A percentile compares a stretch with the other conserved stretches of the same genome.
Conservation (phyloP, 2,113 vertebrate species). For the Pedetes capensis region DNA sequence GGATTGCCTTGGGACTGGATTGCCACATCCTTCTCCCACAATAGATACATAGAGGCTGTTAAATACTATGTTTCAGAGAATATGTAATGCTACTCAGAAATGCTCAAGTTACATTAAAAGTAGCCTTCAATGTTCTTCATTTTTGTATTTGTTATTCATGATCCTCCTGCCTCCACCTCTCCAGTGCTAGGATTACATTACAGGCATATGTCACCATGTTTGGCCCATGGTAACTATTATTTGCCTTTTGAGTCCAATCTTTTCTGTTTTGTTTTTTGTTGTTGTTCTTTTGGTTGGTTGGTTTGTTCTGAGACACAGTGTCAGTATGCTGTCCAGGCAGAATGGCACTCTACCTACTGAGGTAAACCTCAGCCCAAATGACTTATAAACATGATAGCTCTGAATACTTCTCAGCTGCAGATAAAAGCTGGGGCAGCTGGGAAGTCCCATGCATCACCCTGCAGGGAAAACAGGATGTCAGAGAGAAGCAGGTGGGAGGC, state of each 20-base stretch:
- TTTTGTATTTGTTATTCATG: background rate
- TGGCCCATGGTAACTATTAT: too few relatives aligned
- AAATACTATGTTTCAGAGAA: background rate
- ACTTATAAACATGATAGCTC: constrained; percentile 6
- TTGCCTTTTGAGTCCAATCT: too few relatives aligned
- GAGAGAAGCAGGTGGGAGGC: background rate
- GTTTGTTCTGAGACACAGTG: too few relatives aligned
- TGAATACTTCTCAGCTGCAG: background rate
- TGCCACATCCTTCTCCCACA: too few relatives aligned
- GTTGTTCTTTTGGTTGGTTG: too few relatives aligned
- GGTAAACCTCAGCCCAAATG: too few relatives aligned
- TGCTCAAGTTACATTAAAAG: background rate
- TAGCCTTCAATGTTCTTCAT: background rate
- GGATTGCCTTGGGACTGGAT: too few relatives aligned
- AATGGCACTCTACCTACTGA: too few relatives aligned
- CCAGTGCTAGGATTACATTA: too few relatives aligned
- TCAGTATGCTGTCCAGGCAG: too few relatives aligned
- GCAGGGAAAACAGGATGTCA: background rate
- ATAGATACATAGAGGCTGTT: background rate
- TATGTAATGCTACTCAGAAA: constrained; percentile 1
- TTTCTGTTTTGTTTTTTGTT: too few relatives aligned
- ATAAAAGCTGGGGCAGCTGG: background rate
- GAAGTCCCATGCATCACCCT: background rate
- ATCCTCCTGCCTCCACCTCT: background rate
- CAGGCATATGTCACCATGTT: too few relatives aligned